Evolutionary conservation across 2,888 invertebrate genomes (phyloP).

Genomic region (Lycaena phlaeas): DNA sequence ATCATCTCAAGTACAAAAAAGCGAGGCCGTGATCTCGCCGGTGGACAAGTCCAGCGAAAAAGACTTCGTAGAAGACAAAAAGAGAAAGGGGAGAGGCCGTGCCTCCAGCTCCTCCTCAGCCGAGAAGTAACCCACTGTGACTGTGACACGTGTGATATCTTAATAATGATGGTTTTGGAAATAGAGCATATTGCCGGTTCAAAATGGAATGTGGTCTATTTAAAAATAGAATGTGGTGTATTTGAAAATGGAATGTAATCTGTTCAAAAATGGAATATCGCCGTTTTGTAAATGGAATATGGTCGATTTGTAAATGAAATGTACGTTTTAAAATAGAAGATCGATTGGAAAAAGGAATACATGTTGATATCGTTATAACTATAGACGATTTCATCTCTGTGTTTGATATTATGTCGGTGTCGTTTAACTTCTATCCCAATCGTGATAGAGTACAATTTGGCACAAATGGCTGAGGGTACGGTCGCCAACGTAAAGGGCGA

Average conservation of each 20-base stretch:
- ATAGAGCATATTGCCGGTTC: too few relatives aligned
- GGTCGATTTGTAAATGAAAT: too few relatives aligned
- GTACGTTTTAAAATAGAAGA: too few relatives aligned
- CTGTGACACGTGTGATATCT: not conserved
- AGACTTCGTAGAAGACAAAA: conserved; percentile 44
- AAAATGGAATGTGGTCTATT: too few relatives aligned
- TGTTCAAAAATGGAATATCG: too few relatives aligned
- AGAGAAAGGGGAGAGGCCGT: conserved; percentile 51
- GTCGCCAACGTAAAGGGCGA: too few relatives aligned
- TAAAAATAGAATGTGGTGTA: too few relatives aligned
- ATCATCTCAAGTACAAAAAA: conserved; percentile 24
- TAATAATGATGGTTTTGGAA: not conserved
- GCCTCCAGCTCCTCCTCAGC: conserved; percentile 60
- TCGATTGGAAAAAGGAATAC: too few relatives aligned
- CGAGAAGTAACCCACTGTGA: conserved; percentile 41
- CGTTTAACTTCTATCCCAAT: not conserved
- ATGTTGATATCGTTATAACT: too few relatives aligned
- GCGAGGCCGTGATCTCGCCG: conserved; percentile 12
- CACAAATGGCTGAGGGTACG: not conserved
- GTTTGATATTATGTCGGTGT: not conserved
- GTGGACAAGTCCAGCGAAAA: conserved; percentile 31
- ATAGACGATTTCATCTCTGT: too few relatives aligned
- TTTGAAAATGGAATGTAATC: too few relatives aligned
- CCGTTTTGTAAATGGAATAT: too few relatives aligned
- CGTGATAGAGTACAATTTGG: not conserved